A percentile compares a stretch with the other conserved stretches of the same genome.
These are phyloP conservation scores for Microplitis demolitor DNA, from an alignment of 1,140 invertebrate species.

Conservation along the genomic window DNA sequence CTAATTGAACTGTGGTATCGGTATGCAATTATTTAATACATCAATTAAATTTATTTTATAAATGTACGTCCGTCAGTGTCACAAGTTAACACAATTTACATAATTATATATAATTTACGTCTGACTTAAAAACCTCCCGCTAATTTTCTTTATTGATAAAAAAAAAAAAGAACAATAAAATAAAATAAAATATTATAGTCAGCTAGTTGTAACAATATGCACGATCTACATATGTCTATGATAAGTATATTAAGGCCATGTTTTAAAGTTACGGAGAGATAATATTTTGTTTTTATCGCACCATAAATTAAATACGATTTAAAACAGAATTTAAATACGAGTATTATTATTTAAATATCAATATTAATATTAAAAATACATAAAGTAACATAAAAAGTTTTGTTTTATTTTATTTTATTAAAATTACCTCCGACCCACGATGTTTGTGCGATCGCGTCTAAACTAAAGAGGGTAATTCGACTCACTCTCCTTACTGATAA, in stretches of 20 bases:
- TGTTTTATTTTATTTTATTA: background rate
- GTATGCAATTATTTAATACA: background rate
- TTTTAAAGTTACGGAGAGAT: slow-evolving; percentile 49
- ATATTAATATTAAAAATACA: background rate
- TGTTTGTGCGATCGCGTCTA: background rate
- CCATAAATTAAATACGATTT: background rate
- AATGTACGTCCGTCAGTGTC: slow-evolving; percentile 2
- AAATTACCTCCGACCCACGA: too few species aligned
- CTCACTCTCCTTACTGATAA: background rate
- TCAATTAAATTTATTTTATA: slow-evolving; percentile 14
- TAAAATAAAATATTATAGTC: slow-evolving; percentile 1
- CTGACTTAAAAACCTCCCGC: background rate
- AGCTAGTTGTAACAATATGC: slow-evolving; percentile 27
- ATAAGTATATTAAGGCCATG: slow-evolving; percentile 57
- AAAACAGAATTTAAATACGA: background rate
- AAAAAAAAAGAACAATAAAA: background rate
- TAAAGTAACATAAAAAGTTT: background rate
- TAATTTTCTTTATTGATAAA: background rate
- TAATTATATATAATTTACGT: background rate
- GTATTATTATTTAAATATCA: background rate
- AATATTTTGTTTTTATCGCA: background rate
- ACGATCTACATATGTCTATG: slow-evolving; percentile 43
- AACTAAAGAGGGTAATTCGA: slow-evolving; percentile 2
- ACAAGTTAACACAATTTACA: background rate
- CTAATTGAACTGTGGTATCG: background rate